These are phyloP conservation scores for Halictus rubicundus DNA, from an alignment of 1,140 invertebrate species.

Conservation along the genomic window DNA sequence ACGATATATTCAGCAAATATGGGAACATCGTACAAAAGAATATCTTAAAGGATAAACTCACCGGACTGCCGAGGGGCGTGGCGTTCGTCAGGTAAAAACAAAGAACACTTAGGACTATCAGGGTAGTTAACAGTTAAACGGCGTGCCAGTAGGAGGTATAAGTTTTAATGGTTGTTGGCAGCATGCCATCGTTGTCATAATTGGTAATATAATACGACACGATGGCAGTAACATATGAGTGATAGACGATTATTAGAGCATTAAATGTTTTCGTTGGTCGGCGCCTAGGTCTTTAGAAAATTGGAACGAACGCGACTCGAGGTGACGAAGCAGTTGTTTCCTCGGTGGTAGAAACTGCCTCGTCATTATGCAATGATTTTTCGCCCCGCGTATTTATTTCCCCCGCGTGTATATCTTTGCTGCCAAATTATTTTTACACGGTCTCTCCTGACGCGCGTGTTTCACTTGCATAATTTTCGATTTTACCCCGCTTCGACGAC, in stretches of 20 bases:
- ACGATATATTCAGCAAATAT: conserved; percentile 92
- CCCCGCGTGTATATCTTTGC: conserved; percentile 37
- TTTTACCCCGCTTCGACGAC: conserved; percentile 40
- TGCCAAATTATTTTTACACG: conserved; percentile 72
- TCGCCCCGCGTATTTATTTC: conserved; percentile 60
- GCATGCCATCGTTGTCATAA: conserved; percentile 32
- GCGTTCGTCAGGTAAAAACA: conserved; percentile 92
- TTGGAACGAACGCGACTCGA: conserved; percentile 58
- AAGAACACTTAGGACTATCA: conserved; percentile 27
- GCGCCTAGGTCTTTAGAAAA: conserved; percentile 26
- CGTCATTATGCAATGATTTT: conserved; percentile 61
- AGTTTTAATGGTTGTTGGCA: conserved; percentile 7
- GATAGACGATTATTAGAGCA: background rate
- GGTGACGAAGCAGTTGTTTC: conserved; percentile 49
- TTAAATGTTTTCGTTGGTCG: background rate
- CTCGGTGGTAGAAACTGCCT: conserved; percentile 38
- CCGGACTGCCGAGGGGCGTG: conserved; percentile 91
- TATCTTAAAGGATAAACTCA: conserved; percentile 92
- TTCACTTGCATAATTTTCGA: conserved; percentile 67
- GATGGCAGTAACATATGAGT: background rate
- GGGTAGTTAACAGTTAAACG: background rate
- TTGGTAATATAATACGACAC: conserved; percentile 7
- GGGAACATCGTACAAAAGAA: conserved; percentile 95
- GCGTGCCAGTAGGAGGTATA: background rate
- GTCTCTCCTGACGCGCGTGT: conserved; percentile 7